A percentile compares a stretch with the other conserved stretches of the same genome.
Evolutionary conservation across 2,888 invertebrate genomes (phyloP).

Genomic region (Dryadula phaetusa): DNA sequence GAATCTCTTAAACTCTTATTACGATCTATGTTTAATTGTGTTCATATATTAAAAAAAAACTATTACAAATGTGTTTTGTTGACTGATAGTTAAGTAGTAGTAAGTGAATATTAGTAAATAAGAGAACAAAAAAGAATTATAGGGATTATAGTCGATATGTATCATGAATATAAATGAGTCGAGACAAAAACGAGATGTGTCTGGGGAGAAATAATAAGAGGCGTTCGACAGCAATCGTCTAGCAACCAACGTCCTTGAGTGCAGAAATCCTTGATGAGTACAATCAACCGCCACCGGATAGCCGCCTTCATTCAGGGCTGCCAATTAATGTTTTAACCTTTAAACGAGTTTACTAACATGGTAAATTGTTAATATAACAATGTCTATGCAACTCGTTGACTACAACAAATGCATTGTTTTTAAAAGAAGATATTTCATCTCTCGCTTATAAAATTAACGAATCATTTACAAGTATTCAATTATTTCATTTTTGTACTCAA

Average conservation of each 20-base stretch:
- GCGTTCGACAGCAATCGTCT: constrained; percentile 77
- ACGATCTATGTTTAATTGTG: background rate
- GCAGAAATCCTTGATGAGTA: constrained; percentile 84
- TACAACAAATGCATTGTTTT: background rate
- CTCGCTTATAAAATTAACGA: background rate
- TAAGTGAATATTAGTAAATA: constrained; percentile 21
- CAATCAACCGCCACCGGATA: constrained; percentile 83
- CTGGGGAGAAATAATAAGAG: constrained; percentile 80
- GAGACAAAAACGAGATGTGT: constrained; percentile 80
- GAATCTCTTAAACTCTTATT: too few species aligned
- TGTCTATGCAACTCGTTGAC: background rate
- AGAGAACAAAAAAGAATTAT: constrained; percentile 68
- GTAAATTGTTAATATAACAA: constrained; percentile 26
- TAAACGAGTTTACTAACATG: constrained; percentile 28
- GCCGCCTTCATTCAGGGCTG: constrained; percentile 75
- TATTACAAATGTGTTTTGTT: constrained; percentile 29
- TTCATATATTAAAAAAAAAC: constrained; percentile 10
- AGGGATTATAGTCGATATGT: constrained; percentile 76
- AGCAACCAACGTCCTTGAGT: constrained; percentile 81
- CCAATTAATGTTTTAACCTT: constrained; percentile 54
- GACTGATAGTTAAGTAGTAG: too few species aligned
- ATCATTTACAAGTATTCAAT: background rate
- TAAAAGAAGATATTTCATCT: background rate
- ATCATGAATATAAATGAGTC: constrained; percentile 82
- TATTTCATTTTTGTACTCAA: too few species aligned